phyloP scores from a whole-genome alignment of 2,113 vertebrate genomes.

The Holacanthus passer region DNA sequence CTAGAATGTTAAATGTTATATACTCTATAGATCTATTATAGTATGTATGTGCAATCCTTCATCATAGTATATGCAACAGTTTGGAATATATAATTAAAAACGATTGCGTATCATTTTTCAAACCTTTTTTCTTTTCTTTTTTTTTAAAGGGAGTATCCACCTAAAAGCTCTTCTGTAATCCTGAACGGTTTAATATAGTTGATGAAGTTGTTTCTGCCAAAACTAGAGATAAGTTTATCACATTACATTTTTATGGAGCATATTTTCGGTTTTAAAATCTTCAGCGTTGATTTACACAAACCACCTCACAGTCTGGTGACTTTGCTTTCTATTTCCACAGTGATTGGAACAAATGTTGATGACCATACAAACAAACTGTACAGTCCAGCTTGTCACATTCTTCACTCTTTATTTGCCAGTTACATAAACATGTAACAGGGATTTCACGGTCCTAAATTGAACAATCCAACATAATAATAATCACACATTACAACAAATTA shows the following conservation, averaged over 20 bases:
- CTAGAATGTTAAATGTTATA: slow-evolving; percentile 74
- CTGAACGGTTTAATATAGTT: not conserved
- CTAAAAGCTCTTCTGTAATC: not conserved
- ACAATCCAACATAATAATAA: not conserved
- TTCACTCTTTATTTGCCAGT: not conserved
- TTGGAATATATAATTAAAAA: slow-evolving; percentile 51
- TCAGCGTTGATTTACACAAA: not conserved
- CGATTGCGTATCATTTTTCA: slow-evolving; percentile 32
- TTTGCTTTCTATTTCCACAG: not conserved
- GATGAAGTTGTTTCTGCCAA: not conserved
- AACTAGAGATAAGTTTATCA: not conserved
- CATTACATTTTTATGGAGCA: not conserved
- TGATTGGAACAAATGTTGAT: not conserved
- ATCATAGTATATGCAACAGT: slow-evolving; percentile 78
- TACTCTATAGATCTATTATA: slow-evolving; percentile 75
- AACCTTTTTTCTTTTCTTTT: slow-evolving; percentile 39
- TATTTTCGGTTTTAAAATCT: not conserved
- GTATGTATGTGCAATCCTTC: slow-evolving; percentile 83
- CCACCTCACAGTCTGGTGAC: not conserved
- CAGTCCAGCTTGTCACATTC: not conserved
- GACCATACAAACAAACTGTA: not conserved
- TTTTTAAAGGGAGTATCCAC: slow-evolving; percentile 59
- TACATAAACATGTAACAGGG: not conserved
- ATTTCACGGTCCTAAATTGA: slow-evolving; percentile 19
- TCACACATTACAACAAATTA: no score